Conservation (phyloP, 2,113 vertebrate genomes). For the Stomatorhinus ivindoensis region DNA sequence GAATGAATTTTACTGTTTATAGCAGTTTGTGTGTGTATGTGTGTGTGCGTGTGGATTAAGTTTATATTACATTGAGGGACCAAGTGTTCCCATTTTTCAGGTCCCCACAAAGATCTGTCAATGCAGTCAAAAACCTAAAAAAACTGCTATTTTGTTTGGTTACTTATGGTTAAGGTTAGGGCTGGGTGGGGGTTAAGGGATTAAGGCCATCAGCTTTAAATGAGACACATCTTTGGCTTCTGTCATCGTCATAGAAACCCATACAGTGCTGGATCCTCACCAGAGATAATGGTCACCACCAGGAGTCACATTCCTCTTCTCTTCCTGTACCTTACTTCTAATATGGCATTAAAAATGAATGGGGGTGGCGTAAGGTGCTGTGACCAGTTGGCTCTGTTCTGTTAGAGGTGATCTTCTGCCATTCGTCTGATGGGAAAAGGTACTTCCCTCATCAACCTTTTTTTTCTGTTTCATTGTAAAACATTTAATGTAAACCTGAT, state of each 20-base stretch:
- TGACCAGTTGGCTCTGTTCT: slow-evolving; percentile 36
- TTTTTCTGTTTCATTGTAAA: slow-evolving; percentile 1
- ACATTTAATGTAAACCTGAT: slow-evolving; percentile 40
- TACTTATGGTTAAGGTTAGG: too few species aligned
- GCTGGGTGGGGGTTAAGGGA: too few species aligned
- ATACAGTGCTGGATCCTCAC: slow-evolving; percentile 40
- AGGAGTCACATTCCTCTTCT: slow-evolving; percentile 44
- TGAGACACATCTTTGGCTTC: background rate
- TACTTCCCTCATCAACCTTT: slow-evolving; percentile 26
- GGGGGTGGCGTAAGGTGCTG: slow-evolving; percentile 42
- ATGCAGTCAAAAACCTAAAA: too few species aligned
- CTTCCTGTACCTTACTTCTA: slow-evolving; percentile 47
- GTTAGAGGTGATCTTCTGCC: slow-evolving; percentile 38
- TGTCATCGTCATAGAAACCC: slow-evolving; percentile 26
- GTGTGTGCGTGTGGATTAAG: too few species aligned
- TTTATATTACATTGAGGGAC: too few species aligned
- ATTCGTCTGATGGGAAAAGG: slow-evolving; percentile 48
- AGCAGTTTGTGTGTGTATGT: background rate
- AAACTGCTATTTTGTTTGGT: too few species aligned
- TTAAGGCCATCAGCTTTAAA: background rate
- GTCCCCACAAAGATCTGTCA: too few species aligned
- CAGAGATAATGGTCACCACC: slow-evolving; percentile 16
- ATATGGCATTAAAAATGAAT: slow-evolving; percentile 60
- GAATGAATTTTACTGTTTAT: background rate
- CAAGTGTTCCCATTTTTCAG: too few species aligned